These are phyloP conservation scores for Dioctria rufipes DNA, from an alignment of 2,888 invertebrate species.

Conservation along the genomic window DNA sequence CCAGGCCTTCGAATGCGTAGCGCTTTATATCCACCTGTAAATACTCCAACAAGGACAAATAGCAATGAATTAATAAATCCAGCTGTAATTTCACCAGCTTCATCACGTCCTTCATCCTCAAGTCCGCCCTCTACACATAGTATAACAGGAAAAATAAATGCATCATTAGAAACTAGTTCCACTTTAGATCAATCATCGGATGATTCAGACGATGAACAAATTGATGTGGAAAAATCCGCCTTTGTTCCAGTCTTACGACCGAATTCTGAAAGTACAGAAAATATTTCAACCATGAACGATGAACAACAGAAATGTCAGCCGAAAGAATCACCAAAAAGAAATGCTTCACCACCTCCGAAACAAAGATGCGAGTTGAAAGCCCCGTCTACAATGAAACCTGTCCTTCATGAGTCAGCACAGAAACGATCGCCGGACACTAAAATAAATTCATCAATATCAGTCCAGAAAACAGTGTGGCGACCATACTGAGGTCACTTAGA, in stretches of 20 bases:
- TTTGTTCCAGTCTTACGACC: conserved; percentile 77
- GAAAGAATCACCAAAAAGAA: conserved; percentile 61
- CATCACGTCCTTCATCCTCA: conserved; percentile 69
- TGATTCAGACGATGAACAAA: conserved; percentile 80
- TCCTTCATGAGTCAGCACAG: conserved; percentile 60
- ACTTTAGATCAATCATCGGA: conserved; percentile 74
- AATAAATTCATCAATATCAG: conserved; percentile 73
- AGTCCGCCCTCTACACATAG: conserved; percentile 64
- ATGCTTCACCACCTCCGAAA: conserved; percentile 54
- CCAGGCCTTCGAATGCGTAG: conserved; percentile 67
- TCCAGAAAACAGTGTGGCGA: conserved; percentile 82
- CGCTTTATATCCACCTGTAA: conserved; percentile 62
- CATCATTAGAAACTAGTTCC: conserved; percentile 77
- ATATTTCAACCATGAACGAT: background rate
- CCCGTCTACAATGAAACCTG: conserved; percentile 73
- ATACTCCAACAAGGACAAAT: conserved; percentile 65
- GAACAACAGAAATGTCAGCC: conserved; percentile 55
- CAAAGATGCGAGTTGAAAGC: conserved; percentile 75
- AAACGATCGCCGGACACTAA: conserved; percentile 72
- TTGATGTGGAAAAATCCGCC: conserved; percentile 83
- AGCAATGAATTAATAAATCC: conserved; percentile 60
- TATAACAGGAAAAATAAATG: conserved; percentile 70
- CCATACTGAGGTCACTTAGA: conserved; percentile 74
- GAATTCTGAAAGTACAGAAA: conserved; percentile 28
- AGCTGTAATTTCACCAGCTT: conserved; percentile 69